phyloP scores from a whole-genome alignment of 2,888 invertebrate species.

The Mycalesis mineus region DNA sequence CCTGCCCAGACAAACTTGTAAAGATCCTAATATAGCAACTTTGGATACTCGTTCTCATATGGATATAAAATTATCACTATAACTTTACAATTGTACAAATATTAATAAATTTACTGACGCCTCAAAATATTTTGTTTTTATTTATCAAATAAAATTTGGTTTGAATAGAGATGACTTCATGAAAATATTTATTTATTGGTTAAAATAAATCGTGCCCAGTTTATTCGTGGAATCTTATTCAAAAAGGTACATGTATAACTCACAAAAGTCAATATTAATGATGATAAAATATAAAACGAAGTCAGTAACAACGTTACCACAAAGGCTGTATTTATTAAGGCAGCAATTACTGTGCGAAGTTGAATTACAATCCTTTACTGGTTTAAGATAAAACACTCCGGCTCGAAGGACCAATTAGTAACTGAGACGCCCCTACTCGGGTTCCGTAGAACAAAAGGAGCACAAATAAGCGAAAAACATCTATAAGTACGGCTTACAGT shows the following conservation, averaged over 20 bases:
- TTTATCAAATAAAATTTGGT: too few relatives aligned
- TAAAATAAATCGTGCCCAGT: too few relatives aligned
- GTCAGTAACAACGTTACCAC: constrained; percentile 5
- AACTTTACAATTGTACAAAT: too few relatives aligned
- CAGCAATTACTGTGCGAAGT: constrained; percentile 25
- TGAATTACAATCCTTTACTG: constrained; percentile 41
- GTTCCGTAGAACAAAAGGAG: constrained; percentile 52
- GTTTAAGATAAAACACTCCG: constrained; percentile 44
- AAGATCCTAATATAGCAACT: too few relatives aligned
- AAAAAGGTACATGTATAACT: neutral
- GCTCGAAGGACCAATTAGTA: constrained; percentile 64
- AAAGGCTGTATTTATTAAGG: constrained; percentile 17
- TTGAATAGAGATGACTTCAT: too few relatives aligned
- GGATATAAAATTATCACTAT: too few relatives aligned
- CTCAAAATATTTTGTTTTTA: too few relatives aligned
- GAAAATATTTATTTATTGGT: too few relatives aligned
- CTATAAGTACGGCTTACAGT: constrained; percentile 61
- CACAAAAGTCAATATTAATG: neutral
- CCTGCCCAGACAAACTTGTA: too few relatives aligned
- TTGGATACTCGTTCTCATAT: too few relatives aligned
- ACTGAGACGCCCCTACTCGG: constrained; percentile 56
- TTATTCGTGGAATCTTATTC: too few relatives aligned
- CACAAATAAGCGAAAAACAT: constrained; percentile 65
- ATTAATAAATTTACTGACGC: too few relatives aligned
- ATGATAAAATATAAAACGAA: constrained; percentile 4